These are phyloP conservation scores for Ptilonorhynchus violaceus DNA, from an alignment of 2,113 vertebrate species.

Conservation along the genomic window DNA sequence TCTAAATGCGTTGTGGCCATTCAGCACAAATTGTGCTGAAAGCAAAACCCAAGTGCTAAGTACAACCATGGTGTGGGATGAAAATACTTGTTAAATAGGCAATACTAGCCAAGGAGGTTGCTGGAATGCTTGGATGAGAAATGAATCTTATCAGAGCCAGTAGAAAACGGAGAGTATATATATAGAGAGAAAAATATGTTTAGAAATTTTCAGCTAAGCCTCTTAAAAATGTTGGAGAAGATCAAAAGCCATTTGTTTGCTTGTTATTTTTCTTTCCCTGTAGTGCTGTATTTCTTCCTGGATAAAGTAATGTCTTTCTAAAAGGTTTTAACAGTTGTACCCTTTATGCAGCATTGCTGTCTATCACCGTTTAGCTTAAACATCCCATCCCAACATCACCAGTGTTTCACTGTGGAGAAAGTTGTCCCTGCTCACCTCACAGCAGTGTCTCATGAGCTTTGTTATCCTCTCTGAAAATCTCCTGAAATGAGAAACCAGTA, in stretches of 20 bases:
- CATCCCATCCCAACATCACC: not conserved
- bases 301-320: not conserved
- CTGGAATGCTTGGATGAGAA: not conserved
- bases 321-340: not conserved
- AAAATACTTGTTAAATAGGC: not conserved
- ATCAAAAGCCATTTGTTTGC: not conserved
- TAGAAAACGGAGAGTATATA: not conserved
- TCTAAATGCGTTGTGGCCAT: not conserved
- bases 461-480: not conserved
- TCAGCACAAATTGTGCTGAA: not conserved
- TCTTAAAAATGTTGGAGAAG: not conserved
- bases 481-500: not conserved
- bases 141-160: not conserved
- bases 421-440: not conserved
- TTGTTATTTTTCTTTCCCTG: not conserved
- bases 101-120: not conserved
- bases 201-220: not conserved
- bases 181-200: not conserved
- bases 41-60: not conserved
- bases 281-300: not conserved
- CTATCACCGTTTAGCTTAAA: not conserved
- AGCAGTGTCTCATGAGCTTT: not conserved
- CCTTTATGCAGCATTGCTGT: not conserved
- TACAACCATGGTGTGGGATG: not conserved
- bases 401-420: accelerated